phyloP scores from a whole-genome alignment of 2,113 vertebrate genomes.

The Clarias gariepinus region DNA sequence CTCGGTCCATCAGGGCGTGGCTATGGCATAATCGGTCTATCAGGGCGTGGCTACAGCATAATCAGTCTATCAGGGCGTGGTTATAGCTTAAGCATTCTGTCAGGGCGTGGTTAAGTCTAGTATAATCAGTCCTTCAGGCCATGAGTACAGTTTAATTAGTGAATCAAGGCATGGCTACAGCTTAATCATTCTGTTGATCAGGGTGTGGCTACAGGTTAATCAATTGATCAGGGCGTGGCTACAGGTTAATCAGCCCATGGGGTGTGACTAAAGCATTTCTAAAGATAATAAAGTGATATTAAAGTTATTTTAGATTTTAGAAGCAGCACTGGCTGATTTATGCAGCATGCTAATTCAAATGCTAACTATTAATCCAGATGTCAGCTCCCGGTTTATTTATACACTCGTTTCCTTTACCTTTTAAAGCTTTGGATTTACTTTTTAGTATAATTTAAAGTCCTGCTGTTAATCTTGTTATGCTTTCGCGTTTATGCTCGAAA shows the following conservation, averaged over 20 bases:
- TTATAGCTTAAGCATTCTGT: no score
- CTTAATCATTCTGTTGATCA: background rate
- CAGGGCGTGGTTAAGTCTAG: no score
- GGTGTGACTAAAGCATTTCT: background rate
- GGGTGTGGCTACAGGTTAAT: background rate
- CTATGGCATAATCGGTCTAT: background rate
- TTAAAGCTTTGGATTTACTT: conserved; percentile 1
- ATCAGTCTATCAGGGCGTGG: no score
- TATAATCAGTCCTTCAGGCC: no score
- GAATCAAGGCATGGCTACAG: background rate
- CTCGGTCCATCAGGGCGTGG: background rate
- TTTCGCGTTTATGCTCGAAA: background rate
- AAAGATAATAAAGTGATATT: background rate
- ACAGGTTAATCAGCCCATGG: background rate
- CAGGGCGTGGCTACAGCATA: background rate
- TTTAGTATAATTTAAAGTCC: conserved; percentile 37
- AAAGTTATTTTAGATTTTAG: background rate
- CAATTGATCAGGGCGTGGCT: background rate
- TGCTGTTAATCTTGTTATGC: background rate
- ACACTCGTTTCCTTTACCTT: background rate
- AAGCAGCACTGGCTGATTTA: background rate
- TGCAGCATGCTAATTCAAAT: background rate
- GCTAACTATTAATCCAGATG: background rate
- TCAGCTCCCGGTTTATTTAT: background rate
- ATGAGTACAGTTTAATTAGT: no score